Evolutionary conservation across 1,140 invertebrate species (phyloP).

Genomic region (Thalassaphorura encarpata): DNA sequence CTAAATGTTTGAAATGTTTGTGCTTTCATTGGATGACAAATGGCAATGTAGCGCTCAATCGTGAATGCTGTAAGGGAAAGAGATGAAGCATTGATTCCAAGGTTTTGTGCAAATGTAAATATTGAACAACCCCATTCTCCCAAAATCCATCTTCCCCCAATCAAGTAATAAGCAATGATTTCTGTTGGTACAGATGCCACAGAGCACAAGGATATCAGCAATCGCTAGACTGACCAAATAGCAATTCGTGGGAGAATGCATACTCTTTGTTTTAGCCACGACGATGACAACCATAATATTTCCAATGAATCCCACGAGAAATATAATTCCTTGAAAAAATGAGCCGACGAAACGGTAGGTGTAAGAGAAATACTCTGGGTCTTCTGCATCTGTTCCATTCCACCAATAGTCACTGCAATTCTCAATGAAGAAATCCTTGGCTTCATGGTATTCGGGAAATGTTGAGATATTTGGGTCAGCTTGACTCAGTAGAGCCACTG

Average conservation of each 20-base stretch:
- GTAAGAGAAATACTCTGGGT: constrained; percentile 41
- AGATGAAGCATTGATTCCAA: constrained; percentile 58
- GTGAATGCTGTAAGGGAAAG: constrained; percentile 58
- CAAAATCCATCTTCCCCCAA: constrained; percentile 48
- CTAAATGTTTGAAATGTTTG: constrained; percentile 47
- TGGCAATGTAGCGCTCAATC: constrained; percentile 50
- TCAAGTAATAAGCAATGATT: constrained; percentile 47
- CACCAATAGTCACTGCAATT: no score
- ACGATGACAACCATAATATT: constrained; percentile 49
- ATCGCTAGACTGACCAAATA: constrained; percentile 51
- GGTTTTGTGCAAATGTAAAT: constrained; percentile 53
- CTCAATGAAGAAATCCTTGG: no score
- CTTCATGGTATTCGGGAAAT: no score
- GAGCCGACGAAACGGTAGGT: constrained; percentile 47
- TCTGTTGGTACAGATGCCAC: constrained; percentile 50
- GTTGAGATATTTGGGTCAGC: no score
- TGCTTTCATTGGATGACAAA: constrained; percentile 50
- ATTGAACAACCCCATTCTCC: constrained; percentile 49
- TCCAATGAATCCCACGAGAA: constrained; percentile 47
- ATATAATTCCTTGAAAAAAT: constrained; percentile 47
- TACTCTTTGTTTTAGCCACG: constrained; percentile 39
- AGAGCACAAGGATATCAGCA: constrained; percentile 49
- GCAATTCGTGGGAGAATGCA: constrained; percentile 54
- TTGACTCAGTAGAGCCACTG: no score
- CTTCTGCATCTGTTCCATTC: constrained; percentile 4